Base-by-base conservation (phyloP, 2,888 invertebrate species). In the Eilema griseolum region DNA sequence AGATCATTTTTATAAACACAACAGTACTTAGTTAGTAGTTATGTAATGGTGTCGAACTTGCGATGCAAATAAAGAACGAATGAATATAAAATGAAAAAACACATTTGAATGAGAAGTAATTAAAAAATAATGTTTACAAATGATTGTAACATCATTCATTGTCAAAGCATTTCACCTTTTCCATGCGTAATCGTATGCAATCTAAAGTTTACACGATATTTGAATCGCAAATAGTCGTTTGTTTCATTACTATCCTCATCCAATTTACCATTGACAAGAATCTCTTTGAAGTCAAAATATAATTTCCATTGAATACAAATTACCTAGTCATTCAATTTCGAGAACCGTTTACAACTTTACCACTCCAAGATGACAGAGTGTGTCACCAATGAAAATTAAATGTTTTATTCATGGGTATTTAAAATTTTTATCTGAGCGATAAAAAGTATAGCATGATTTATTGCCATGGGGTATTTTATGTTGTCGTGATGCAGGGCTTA, bases 351-450 rank as follows among this genome's bases (percentile, higher is more conserved):
- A 80, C 70, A 83, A 85, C 80, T 83, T 80, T 79, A 69, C 70
- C 72, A 77, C 79, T 81, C 77, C 77, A 75, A 80, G 76, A 80
- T 71, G 67, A 33, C 37, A 59, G n/a, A 66, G 57, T 66, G 26
- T 78, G 74, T 79, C 80, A 74, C 77, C 81, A 85, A 83, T 84
- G 84, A 85, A 90, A 92, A 93, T 93, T 85, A 92, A 92, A 93
- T 93, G 91, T 92, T 88, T 93, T 93, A 93, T 93, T 92, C 93
- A 93, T 93, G 67, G 86, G 73, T 82, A 85, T 85, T 92, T 86
- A 89, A 90, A 88, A 83, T 59, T 89, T 90, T 90, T 86, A 87
- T 86, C 87, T 80, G 77, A 72, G 81, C 86, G 86, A 87, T 90
- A 91, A 92, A 91, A 90, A 88, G 85, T 72, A 72, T 79, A 73